Evolutionary conservation across 2,113 vertebrate genomes (phyloP), one percentile per base, ranked within the genome.

Genomic region (Parotia lawesii): DNA sequence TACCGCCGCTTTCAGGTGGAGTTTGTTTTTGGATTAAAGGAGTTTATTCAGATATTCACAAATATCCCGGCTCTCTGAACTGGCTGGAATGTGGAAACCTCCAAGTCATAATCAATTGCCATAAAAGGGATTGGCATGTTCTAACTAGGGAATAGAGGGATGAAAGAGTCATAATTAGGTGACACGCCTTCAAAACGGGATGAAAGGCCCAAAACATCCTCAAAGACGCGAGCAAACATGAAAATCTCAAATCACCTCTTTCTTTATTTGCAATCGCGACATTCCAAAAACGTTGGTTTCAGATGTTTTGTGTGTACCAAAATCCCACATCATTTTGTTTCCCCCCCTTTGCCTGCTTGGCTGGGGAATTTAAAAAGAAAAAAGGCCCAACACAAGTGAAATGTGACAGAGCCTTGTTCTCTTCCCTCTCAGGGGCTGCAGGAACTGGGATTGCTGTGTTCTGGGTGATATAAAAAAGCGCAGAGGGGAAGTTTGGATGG

Each of bases 21-120:
- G 97, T 98, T 98, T 97, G 97, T 95, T 97, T 97, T 97, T 91
- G 97, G 97, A 98, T 98, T 98, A 98, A 98, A 98, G 96, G 94
- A 93, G 98, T 98, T 98, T 97, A 97, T 98, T 98, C 98, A 98
- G 98, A 96, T 97, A 96, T 95, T 98, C 94, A 90, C 96, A 97
- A 96, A 97, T 96, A 95, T 96, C 96, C 96, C 80, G 29, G 88
- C 97, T 97, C 97, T 97, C 97, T 83, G 94, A 97, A 96, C 94
- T 89, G 79, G 96, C 91, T 93, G 97, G 97, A 95, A 96, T 92
- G 95, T 97, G 97, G 98, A 97, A 97, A 96, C 92, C 96, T 97
- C 90, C 92, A 96, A 82, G 95, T 97, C 98, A 97, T 89, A 94
- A 96, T 93, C 97, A 95, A 97, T 96, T 95, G 97, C 97, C 12